Base-by-base conservation (phyloP, 2,888 invertebrate species). In the Platynereis dumerilii region DNA sequence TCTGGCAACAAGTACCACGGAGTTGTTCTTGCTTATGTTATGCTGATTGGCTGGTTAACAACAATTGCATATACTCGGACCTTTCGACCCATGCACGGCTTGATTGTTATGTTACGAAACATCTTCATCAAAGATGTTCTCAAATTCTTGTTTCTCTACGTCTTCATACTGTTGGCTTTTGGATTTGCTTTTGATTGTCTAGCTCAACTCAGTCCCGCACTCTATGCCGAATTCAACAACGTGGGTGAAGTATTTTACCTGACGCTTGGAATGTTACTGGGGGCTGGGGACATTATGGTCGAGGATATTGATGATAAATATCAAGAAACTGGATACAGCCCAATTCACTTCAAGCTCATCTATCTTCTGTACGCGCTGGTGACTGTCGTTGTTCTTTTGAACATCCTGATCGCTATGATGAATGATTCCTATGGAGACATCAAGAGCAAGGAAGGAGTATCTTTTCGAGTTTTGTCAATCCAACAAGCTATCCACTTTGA, bases 1-100 rank as follows among this genome's bases (percentile, higher is more conserved):
- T 17, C 58, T 20, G 63, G 71, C 5, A 69, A 72, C 42, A 7
- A 24, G 0, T 72, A 72, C 65, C 78, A 78, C 66, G 79, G 77
- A 58, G 77, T 78, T 60, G 58, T 80, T 22, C 70, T 81, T 1
- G 73, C 81, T 0, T 61, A 76, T 0, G 75, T 76, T 3, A 62
- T 80, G 15, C 74, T 76, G 29, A 56, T 77, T 7, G 80, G 80
- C 1, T 81, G 81, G 81, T 61, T 79, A 27, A 67, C 71, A 44
- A 73, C 77, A 7, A 78, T 81, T 22, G 65, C 72, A 10, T 79
- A 79, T 63, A 80, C 80, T 1, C 67, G 78, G 17, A 80, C 79
- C 12, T 76, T 80, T 57, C 74, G 75, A 61, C 64, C 72, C 1
- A 75, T 81, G 28, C 77, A 80, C 66, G 76, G 76, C 65, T 81